Percentiles rank a stretch among this genome's conserved stretches.
phyloP scores from a whole-genome alignment of 2,888 invertebrate species.

The Chirona hameri region DNA sequence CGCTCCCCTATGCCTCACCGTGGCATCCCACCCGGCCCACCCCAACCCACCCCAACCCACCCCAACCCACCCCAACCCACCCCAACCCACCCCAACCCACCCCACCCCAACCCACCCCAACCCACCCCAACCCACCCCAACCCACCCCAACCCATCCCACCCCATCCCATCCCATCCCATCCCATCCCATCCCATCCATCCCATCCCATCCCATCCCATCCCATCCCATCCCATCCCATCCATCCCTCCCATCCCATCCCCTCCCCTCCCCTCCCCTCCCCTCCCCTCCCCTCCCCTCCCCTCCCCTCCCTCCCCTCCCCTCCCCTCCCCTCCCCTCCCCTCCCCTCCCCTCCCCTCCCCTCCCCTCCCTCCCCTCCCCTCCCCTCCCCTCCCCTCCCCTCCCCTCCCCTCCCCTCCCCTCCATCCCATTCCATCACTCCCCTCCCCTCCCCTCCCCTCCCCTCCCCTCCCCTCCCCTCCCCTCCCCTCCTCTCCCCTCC shows the following conservation, averaged over 20 bases:
- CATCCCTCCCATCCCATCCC: background rate
- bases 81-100: background rate
- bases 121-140: no score
- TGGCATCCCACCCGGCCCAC: background rate
- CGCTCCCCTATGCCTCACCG: background rate
- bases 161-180: background rate
- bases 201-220: background rate
- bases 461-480: background rate
- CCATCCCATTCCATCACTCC: background rate
- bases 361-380: background rate
- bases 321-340: background rate
- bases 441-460: background rate
- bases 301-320: background rate
- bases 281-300: background rate
- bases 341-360: background rate
- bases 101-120: background rate
- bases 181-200: no score
- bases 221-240: background rate
- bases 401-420: background rate
- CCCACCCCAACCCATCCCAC: no score
- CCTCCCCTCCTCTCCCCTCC: no score
- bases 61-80: background rate
- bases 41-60: background rate
- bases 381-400: background rate
- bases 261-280: background rate